Percentiles rank a stretch among this genome's conserved stretches.
Conservation (phyloP, 1,140 invertebrate genomes). For the Ooceraea biroi region DNA sequence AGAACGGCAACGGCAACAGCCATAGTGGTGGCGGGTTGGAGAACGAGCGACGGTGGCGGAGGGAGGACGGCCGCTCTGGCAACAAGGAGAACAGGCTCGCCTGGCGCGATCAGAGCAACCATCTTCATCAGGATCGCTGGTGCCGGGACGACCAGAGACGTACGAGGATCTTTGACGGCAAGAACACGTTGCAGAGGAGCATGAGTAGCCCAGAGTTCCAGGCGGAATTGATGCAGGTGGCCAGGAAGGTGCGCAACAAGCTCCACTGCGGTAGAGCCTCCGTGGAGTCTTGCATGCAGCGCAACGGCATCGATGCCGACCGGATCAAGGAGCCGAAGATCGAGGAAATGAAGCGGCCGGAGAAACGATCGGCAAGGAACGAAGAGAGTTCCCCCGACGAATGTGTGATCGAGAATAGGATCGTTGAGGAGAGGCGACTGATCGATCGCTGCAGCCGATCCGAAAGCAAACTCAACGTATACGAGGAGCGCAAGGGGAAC, state of each 20-base stretch:
- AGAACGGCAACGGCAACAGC: conserved; percentile 10
- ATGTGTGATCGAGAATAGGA: conserved; percentile 22
- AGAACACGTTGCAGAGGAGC: conserved; percentile 86
- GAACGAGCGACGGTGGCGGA: conserved; percentile 63
- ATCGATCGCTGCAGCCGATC: conserved; percentile 52
- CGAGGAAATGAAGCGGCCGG: conserved; percentile 42
- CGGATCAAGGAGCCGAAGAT: conserved; percentile 32
- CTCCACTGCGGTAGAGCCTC: conserved; percentile 66
- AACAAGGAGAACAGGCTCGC: conserved; percentile 51
- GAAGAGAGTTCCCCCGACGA: background rate
- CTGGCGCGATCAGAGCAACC: conserved; percentile 30
- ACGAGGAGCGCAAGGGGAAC: conserved; percentile 61
- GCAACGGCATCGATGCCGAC: conserved; percentile 4
- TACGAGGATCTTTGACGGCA: conserved; percentile 72
- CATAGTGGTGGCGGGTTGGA: conserved; percentile 29
- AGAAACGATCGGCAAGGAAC: conserved; percentile 26
- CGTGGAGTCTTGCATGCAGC: conserved; percentile 39
- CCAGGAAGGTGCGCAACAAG: conserved; percentile 87
- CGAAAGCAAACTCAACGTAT: conserved; percentile 58
- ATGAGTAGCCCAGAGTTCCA: conserved; percentile 90
- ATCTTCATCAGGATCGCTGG: conserved; percentile 49
- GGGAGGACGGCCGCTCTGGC: conserved; percentile 11
- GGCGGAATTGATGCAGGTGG: conserved; percentile 89
- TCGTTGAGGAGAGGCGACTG: conserved; percentile 31
- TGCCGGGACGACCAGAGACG: conserved; percentile 61